phyloP scores from a whole-genome alignment of 2,888 invertebrate genomes.

The Drosophila fungiperda region DNA sequence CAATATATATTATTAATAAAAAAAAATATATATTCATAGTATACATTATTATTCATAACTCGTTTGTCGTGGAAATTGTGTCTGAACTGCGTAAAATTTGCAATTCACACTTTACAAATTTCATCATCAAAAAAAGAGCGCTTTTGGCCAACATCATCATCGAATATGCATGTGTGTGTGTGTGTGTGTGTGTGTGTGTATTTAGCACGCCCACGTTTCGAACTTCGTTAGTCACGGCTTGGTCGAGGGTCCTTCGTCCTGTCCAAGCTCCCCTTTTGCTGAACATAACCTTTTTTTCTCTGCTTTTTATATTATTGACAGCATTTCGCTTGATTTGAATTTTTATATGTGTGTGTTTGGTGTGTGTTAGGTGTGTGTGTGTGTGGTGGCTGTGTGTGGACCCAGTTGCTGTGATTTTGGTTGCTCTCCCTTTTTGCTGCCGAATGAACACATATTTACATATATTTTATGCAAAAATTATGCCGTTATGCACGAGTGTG shows the following conservation, averaged over 20 bases:
- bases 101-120: conserved; percentile 82
- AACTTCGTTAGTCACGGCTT: conserved; percentile 77
- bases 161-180: neutral
- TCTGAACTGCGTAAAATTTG: conserved; percentile 72
- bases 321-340: conserved; percentile 81
- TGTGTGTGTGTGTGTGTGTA: conserved; percentile 14
- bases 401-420: conserved; percentile 75
- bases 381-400: conserved; percentile 32
- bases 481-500: conserved; percentile 81
- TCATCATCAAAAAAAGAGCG: conserved; percentile 39
- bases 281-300: conserved; percentile 29
- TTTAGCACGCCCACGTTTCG: conserved; percentile 54
- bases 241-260: conserved; percentile 28
- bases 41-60: conserved; percentile 81
- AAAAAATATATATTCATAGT: conserved; percentile 4
- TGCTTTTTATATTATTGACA: conserved; percentile 70
- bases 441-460: conserved; percentile 80
- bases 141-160: conserved; percentile 5
- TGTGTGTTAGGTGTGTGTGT: conserved; percentile 20
- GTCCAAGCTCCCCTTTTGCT: conserved; percentile 19
- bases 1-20: conserved; percentile 2
- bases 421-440: conserved; percentile 45
- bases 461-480: conserved; percentile 84
- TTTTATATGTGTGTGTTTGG: conserved; percentile 53
- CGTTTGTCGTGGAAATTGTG: conserved; percentile 46